Base-by-base conservation (phyloP, 2,888 invertebrate species). In the Philopedon plagiatum region DNA sequence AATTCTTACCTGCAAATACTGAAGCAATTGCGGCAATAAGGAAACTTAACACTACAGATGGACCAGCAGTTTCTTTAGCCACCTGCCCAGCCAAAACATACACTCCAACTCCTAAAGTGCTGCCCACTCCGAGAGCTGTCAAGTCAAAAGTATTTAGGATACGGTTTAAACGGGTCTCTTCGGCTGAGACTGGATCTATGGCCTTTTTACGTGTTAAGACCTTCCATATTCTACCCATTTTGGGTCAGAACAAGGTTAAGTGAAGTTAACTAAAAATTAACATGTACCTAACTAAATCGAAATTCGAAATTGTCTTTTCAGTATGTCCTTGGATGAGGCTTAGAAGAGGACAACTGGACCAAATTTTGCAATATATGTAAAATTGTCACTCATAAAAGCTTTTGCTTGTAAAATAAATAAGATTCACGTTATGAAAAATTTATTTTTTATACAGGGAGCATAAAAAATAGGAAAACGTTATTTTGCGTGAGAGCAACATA, bases 81-180 rank as follows among this genome's bases (percentile, higher is more conserved):
- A 95, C 95, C 67, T 93, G 90, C 0, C 95, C 96, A 18, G 94
- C 94, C 62, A 97, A 84, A 37, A 97, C 95, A 83, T 97, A 97
- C 49, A 97, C 94, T 0, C 97, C 97, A 8, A 96, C 94, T 0
- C 97, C 97, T 13, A 97, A 89, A 0, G 94, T 94, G 73, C 93
- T 92, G 32, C 94, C 94, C 19, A 94, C 91, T 0, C 92, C 96
- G 46, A 97, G 85, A 0, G 94, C 92, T 0, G 95, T 96, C 51
- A 97, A 87, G 85, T 96, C 96, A 29, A 95, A 86, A 0, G 93
- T 92, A 0, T 91, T 91, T 4, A 97, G 87, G 66, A 94, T 93
- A 73, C 95, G 41, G 15, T 49, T 65, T 49, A 75, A 39, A 32
- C 68, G 68, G 5, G 76, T 74, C 75, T 86, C 85, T 67, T 82